Evolutionary conservation across 2,888 invertebrate species (phyloP), one percentile per base, ranked within the genome.

Genomic region (Gortyna flavago): DNA sequence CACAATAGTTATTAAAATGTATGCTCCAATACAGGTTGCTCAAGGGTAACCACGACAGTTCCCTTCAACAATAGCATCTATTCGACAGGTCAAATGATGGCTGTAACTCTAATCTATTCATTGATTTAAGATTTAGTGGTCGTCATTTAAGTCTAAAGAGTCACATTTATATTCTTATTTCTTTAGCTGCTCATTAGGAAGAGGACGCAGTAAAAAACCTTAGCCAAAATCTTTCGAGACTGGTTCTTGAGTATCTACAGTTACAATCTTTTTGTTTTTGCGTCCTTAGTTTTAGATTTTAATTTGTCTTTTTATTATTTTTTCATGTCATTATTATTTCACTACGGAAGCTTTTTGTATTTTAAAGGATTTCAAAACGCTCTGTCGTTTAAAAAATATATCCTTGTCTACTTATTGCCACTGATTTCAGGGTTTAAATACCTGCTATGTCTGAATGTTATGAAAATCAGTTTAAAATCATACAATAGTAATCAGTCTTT

Each of bases 21-120:
- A 70, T 35, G 61, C 32, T 61, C 41, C 48, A 61, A 54, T 75
- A 74, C 72, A 65, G 35, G 71, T 81, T 70, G 29, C 72, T 66
- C 73, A 81, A 83, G 81, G 83, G 66, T 54, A 74, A 72, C 62
- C 62, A 62, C 61, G 61, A 61, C 41, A 69, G 57, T n/a, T 66
- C 38, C 59, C 48, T 29, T 51, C 16, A n/a, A 81, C 78, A 75
- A 75, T 82, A 78, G 38, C n/a, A 71, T 81, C 35, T 69, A 35
- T 67, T 85, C 65, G 77, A 78, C 72, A 68, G 66, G 51, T 68
- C 75, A 75, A 80, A n/a, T 65, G 41, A 62, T 67, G 35, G 44
- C 35, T 67, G 70, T 72, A 41, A 44, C 25, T 69, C 16, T 16
- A 64, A 59, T 61, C 74, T 72, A 69, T 75, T 70, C 72, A 80